phyloP scores from a whole-genome alignment of 2,113 vertebrate species.

The Trinectes maculatus region DNA sequence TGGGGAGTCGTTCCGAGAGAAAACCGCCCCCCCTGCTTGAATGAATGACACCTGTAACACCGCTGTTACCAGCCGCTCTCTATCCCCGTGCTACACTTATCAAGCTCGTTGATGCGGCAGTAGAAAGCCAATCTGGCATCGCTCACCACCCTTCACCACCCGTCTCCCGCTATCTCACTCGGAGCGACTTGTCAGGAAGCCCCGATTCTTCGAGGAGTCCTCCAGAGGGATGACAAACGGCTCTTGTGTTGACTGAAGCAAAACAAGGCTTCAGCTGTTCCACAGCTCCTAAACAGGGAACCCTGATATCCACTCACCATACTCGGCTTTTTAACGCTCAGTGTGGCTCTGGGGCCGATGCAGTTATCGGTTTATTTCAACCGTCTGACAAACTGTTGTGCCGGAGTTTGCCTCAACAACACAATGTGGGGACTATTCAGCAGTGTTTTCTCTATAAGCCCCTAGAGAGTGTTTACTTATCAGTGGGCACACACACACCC shows the following conservation, averaged over 20 bases:
- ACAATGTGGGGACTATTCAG: constrained; percentile 49
- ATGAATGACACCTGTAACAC: constrained; percentile 47
- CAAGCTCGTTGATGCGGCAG: constrained; percentile 38
- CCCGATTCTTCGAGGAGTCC: constrained; percentile 51
- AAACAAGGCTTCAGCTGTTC: constrained; percentile 48
- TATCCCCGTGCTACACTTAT: constrained; percentile 37
- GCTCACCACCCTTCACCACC: constrained; percentile 47
- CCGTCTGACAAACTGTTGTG: constrained; percentile 42
- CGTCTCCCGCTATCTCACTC: constrained; percentile 49
- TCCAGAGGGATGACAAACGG: constrained; percentile 63
- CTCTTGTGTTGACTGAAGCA: constrained; percentile 60
- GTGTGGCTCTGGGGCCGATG: constrained; percentile 3
- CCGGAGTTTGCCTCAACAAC: constrained; percentile 26
- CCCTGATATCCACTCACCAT: constrained; percentile 36
- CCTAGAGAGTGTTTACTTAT: constrained; percentile 72
- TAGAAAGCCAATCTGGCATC: constrained; percentile 63
- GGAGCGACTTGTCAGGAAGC: constrained; percentile 54
- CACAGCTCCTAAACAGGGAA: constrained; percentile 38
- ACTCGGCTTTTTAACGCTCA: constrained; percentile 41
- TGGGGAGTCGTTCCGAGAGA: neutral
- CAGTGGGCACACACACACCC: constrained; percentile 73
- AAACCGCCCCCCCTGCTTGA: neutral
- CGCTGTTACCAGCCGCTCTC: constrained; percentile 39
- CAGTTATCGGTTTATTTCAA: constrained; percentile 54
- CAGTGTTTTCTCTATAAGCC: constrained; percentile 57